Evolutionary conservation across 1,140 invertebrate species (phyloP).

Genomic region (Wiebesia pumilae): DNA sequence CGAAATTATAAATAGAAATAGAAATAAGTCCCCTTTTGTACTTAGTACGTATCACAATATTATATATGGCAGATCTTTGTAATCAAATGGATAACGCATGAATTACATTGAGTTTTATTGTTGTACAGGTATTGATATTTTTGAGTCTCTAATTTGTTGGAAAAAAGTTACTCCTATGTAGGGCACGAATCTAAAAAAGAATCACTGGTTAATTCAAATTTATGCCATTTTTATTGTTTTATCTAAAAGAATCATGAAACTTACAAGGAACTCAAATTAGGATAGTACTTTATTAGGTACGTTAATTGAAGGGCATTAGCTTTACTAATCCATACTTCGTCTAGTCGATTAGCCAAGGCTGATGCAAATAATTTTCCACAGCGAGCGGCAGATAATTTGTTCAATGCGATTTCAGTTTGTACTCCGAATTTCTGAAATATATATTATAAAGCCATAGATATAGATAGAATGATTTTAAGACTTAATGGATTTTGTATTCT

Average conservation of each 20-base stretch:
- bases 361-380: slow-evolving; percentile 84
- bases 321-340: slow-evolving; percentile 85
- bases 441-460: slow-evolving; percentile 48
- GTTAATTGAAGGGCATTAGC: slow-evolving; percentile 79
- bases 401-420: slow-evolving; percentile 74
- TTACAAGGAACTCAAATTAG: slow-evolving; percentile 78
- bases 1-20: background rate
- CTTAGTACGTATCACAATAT: slow-evolving; percentile 26
- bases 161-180: slow-evolving; percentile 67
- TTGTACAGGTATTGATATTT: slow-evolving; percentile 58
- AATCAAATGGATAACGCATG: background rate
- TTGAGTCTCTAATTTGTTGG: slow-evolving; percentile 66
- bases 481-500: slow-evolving; percentile 30
- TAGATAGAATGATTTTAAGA: slow-evolving; percentile 9
- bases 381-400: slow-evolving; percentile 81
- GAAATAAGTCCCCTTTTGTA: slow-evolving; percentile 31
- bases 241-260: slow-evolving; percentile 34
- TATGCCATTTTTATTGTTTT: background rate
- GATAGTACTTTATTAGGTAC: slow-evolving; percentile 81
- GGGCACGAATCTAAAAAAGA: slow-evolving; percentile 67
- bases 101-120: background rate
- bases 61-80: slow-evolving; percentile 17
- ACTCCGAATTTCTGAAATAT: slow-evolving; percentile 76
- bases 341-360: slow-evolving; percentile 84
- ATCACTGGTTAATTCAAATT: background rate